phyloP scores from a whole-genome alignment of 2,797 vertebrate genomes.

The Clarias fuscus region DNA sequence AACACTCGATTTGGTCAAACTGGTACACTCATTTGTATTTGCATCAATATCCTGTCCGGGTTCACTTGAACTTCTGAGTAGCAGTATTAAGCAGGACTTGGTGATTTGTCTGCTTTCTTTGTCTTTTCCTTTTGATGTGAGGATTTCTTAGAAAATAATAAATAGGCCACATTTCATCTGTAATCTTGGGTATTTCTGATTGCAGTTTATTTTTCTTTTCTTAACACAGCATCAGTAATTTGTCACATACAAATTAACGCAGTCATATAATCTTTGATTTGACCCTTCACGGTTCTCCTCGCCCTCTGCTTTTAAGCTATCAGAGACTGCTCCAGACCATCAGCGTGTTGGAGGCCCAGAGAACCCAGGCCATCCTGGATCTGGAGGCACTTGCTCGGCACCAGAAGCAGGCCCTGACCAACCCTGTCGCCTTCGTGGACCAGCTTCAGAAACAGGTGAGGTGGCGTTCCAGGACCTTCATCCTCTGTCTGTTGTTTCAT shows the following conservation, averaged over 20 bases:
- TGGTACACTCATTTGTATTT: too few relatives aligned
- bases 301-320: conserved; percentile 80
- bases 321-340: conserved; percentile 99
- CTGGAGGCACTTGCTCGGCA: conserved; percentile 89
- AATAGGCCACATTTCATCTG: background rate
- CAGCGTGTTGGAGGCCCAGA: conserved; percentile 95
- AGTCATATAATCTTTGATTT: background rate
- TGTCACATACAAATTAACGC: background rate
- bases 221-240: background rate
- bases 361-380: conserved; percentile 95
- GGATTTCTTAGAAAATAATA: background rate
- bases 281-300: conserved; percentile 31
- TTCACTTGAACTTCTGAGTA: background rate
- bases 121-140: background rate
- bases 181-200: background rate
- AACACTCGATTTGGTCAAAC: too few relatives aligned
- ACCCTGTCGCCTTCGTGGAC: conserved; percentile 96
- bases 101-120: background rate
- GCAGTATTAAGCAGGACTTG: background rate
- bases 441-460: conserved; percentile 95
- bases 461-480: background rate
- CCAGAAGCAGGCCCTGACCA: conserved; percentile 87
- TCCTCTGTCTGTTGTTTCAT: background rate
- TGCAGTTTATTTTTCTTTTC: background rate
- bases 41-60: background rate